These are phyloP conservation scores for Colossoma macropomum DNA, from an alignment of 2,113 vertebrate genomes.

Conservation along the genomic window DNA sequence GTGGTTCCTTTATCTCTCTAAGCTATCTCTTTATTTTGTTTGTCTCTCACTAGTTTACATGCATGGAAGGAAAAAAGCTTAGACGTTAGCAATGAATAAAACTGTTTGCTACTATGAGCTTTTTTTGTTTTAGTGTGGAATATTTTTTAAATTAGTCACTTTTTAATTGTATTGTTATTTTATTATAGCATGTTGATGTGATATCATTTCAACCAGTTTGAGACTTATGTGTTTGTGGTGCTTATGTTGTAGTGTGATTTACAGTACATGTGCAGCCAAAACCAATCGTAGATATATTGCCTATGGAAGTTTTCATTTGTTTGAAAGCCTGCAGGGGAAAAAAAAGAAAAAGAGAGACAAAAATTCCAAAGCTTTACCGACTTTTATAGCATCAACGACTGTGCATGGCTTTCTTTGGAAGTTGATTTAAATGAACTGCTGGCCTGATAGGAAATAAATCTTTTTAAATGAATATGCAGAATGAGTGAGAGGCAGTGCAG, in stretches of 20 bases:
- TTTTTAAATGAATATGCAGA: slow-evolving; percentile 76
- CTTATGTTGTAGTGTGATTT: no score
- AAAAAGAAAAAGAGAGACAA: slow-evolving; percentile 43
- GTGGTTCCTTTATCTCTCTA: background rate
- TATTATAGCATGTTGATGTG: no score
- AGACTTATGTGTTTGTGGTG: background rate
- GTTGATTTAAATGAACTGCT: slow-evolving; percentile 77
- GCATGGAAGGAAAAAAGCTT: background rate
- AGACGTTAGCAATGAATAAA: background rate
- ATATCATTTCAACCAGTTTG: background rate
- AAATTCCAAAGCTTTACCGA: slow-evolving; percentile 54
- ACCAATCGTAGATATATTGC: slow-evolving; percentile 19
- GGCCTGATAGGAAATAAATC: slow-evolving; percentile 79
- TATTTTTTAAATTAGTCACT: no score
- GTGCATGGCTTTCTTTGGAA: slow-evolving; percentile 71
- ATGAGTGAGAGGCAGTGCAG: slow-evolving; percentile 55
- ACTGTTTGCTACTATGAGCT: no score
- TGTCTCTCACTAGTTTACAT: background rate
- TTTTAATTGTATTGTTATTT: no score
- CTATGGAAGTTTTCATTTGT: slow-evolving; percentile 52
- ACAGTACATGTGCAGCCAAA: background rate
- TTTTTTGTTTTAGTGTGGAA: background rate
- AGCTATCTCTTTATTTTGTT: no score
- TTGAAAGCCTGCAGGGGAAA: slow-evolving; percentile 62
- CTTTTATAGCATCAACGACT: slow-evolving; percentile 68